Conservation (phyloP, 2,888 invertebrate genomes). For the Bursaphelenchus okinawaensis region DNA sequence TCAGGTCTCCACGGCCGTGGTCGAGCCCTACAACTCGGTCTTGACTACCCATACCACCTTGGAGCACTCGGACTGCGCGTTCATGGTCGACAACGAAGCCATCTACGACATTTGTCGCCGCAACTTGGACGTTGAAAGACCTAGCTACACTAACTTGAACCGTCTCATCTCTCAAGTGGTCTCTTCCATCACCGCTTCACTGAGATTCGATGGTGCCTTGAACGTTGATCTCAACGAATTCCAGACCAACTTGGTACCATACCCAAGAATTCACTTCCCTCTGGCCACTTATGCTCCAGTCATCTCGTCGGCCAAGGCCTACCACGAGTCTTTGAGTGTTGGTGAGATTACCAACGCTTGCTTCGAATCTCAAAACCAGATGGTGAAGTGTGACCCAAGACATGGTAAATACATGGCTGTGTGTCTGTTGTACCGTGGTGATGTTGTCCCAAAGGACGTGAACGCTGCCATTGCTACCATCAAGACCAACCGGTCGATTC, state of each 20-base stretch:
- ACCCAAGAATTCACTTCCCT: constrained; percentile 85
- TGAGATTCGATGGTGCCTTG: constrained; percentile 80
- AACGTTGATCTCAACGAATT: constrained; percentile 81
- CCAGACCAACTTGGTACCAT: constrained; percentile 68
- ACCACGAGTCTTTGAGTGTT: constrained; percentile 48
- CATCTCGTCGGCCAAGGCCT: constrained; percentile 30
- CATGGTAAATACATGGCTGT: constrained; percentile 60
- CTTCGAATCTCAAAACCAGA: constrained; percentile 76
- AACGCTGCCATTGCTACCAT: constrained; percentile 88
- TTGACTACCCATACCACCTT: constrained; percentile 81
- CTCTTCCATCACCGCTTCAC: constrained; percentile 78
- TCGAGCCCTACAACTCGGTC: constrained; percentile 93
- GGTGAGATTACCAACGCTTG: constrained; percentile 88
- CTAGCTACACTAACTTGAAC: constrained; percentile 82
- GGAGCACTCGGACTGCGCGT: constrained; percentile 63
- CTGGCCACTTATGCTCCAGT: constrained; percentile 64
- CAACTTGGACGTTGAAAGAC: constrained; percentile 67
- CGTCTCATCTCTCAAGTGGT: constrained; percentile 78
- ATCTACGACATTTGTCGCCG: constrained; percentile 83
- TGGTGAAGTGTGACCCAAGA: constrained; percentile 69
- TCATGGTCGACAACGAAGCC: constrained; percentile 85
- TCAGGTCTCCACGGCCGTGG: constrained; percentile 72
- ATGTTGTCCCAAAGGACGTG: constrained; percentile 81
- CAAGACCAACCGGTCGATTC: constrained; percentile 77
- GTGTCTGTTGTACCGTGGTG: constrained; percentile 67